Percentiles rank a stretch among this genome's conserved stretches.
These are phyloP conservation scores for Anthopleura sola DNA, from an alignment of 64 coral and sea anemone species.

Conservation along the genomic window DNA sequence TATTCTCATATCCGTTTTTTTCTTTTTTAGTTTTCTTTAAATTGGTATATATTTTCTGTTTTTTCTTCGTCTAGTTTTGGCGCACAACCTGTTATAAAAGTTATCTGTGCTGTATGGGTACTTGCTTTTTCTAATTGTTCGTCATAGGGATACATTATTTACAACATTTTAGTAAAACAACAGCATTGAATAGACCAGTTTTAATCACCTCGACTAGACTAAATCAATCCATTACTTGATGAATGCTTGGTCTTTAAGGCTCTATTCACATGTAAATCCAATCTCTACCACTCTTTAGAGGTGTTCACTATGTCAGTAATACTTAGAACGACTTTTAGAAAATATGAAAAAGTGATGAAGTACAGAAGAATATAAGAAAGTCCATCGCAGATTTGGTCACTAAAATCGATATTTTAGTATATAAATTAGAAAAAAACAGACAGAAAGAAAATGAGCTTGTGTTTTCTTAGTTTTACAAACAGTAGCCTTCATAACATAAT, in stretches of 20 bases:
- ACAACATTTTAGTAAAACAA: too few relatives aligned
- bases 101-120: not conserved
- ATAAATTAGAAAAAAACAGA: not conserved
- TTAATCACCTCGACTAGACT: constrained; percentile 49
- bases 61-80: not conserved
- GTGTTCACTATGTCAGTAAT: constrained; percentile 67
- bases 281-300: constrained; percentile 66
- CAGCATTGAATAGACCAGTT: constrained; percentile 27
- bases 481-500: constrained; percentile 5
- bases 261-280: constrained; percentile 93
- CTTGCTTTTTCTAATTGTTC: not conserved
- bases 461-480: not conserved
- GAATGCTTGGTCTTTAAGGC: constrained; percentile 51
- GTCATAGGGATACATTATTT: not conserved
- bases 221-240: constrained; percentile 60
- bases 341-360: not conserved
- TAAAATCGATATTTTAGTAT: not conserved
- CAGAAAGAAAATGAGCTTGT: not conserved
- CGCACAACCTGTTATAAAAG: not conserved
- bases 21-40: not conserved
- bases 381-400: not conserved
- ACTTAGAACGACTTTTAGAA: constrained; percentile 70
- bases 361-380: not conserved
- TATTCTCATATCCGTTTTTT: not conserved
- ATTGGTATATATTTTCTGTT: not conserved